A percentile compares a stretch with the other conserved stretches of the same genome.
Conservation (phyloP, 2,113 vertebrate genomes). For the Colinus virginianus region DNA sequence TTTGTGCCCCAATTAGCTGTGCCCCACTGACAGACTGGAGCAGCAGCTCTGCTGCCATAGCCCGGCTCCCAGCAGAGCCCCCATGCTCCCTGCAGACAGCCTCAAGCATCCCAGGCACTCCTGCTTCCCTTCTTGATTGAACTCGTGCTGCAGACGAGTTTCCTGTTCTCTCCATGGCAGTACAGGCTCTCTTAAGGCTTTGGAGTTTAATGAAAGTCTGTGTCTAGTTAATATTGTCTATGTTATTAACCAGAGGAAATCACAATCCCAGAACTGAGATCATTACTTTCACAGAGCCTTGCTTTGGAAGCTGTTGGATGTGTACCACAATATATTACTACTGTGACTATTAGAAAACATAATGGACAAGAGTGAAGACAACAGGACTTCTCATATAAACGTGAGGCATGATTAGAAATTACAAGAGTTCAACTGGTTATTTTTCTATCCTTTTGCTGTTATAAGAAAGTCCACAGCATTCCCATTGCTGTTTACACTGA, state of each 20-base stretch:
- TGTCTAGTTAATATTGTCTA: conserved; percentile 29
- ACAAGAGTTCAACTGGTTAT: background rate
- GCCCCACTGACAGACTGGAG: background rate
- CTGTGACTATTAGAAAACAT: background rate
- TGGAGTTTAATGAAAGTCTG: conserved; percentile 40
- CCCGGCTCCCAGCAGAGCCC: background rate
- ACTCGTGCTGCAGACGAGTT: background rate
- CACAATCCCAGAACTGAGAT: conserved; percentile 16
- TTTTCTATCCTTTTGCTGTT: background rate
- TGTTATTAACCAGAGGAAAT: conserved; percentile 49
- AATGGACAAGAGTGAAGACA: background rate
- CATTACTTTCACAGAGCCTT: conserved; percentile 16
- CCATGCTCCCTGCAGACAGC: background rate
- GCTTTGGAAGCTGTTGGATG: background rate
- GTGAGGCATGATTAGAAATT: background rate
- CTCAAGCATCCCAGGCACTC: background rate
- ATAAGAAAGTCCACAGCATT: background rate
- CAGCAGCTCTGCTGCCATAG: background rate
- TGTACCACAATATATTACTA: background rate
- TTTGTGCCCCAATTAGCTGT: background rate
- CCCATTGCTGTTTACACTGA: background rate
- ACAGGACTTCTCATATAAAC: background rate
- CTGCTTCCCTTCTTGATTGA: background rate
- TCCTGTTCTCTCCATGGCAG: conserved; percentile 13
- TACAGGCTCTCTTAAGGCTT: conserved; percentile 31